Percentiles rank a stretch among this genome's conserved stretches.
Conservation (phyloP, 23 tunicate species). For the Oikopleura dioica region DNA sequence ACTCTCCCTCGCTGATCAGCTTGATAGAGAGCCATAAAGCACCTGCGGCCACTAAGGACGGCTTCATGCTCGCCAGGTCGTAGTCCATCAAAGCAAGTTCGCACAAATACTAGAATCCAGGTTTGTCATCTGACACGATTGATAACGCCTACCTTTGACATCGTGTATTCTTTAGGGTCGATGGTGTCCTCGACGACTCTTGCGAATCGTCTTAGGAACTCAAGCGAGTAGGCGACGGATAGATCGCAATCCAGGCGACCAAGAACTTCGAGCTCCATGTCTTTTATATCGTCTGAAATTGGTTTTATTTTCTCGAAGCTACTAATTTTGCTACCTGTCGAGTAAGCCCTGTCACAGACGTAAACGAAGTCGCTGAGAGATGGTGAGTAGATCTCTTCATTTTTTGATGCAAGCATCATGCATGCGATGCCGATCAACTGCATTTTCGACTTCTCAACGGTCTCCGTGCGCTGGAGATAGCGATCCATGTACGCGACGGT, state of each 20-base stretch:
- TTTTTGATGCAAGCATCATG: constrained; percentile 71
- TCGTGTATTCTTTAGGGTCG: no score
- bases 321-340: no score
- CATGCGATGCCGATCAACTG: constrained; percentile 91
- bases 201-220: constrained; percentile 70
- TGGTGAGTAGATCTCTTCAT: constrained; percentile 95
- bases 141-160: no score
- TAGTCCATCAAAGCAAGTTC: constrained; percentile 72
- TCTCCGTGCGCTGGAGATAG: constrained; percentile 41
- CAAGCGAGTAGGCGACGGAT: constrained; percentile 48
- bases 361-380: constrained; percentile 68
- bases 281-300: constrained; percentile 35
- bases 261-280: constrained; percentile 54
- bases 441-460: constrained; percentile 34
- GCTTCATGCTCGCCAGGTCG: constrained; percentile 53
- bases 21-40: constrained; percentile 61
- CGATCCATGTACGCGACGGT: constrained; percentile 71
- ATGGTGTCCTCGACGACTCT: constrained; percentile 91
- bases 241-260: constrained; percentile 45
- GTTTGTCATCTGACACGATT: constrained; percentile 48
- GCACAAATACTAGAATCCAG: constrained; percentile 60
- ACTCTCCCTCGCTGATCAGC: constrained; percentile 32
- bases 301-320: no score
- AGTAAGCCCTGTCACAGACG: constrained; percentile 67
- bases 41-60: constrained; percentile 71